phyloP scores from a whole-genome alignment of 2,113 vertebrate genomes.

The Leucopternis melanops region DNA sequence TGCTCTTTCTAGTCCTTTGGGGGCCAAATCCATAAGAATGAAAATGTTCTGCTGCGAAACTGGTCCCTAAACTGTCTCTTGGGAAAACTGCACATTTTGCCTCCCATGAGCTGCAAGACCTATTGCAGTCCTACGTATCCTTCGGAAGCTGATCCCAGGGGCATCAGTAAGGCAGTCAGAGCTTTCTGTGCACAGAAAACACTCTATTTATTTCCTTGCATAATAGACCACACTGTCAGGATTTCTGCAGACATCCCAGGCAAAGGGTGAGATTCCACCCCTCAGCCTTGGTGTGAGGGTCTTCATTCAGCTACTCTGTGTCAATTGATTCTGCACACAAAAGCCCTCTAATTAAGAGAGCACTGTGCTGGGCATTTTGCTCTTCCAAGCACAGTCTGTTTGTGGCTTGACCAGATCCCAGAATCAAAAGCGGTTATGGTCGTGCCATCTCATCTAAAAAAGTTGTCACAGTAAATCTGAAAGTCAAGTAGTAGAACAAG shows the following conservation, averaged over 20 bases:
- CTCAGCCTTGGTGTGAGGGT: background rate
- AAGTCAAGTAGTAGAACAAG: conserved; percentile 45
- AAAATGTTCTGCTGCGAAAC: background rate
- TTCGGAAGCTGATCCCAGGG: background rate
- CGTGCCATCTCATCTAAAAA: background rate
- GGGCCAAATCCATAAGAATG: background rate
- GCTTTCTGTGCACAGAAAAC: background rate
- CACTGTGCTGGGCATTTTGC: background rate
- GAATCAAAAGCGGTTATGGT: background rate
- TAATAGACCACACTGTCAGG: background rate
- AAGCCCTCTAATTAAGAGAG: background rate
- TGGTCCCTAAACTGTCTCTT: background rate
- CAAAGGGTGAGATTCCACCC: background rate
- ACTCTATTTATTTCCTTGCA: background rate
- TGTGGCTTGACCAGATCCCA: background rate
- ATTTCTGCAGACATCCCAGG: background rate
- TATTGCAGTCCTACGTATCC: background rate
- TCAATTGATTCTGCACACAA: background rate
- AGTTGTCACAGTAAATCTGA: conserved; percentile 30
- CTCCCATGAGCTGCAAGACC: background rate
- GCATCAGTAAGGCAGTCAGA: background rate
- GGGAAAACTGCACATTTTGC: background rate
- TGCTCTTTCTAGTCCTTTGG: background rate
- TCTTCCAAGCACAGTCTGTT: background rate
- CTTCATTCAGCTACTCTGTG: background rate